These are phyloP conservation scores for Microdon myrmicae DNA, from an alignment of 2,888 invertebrate genomes.

Conservation along the genomic window DNA sequence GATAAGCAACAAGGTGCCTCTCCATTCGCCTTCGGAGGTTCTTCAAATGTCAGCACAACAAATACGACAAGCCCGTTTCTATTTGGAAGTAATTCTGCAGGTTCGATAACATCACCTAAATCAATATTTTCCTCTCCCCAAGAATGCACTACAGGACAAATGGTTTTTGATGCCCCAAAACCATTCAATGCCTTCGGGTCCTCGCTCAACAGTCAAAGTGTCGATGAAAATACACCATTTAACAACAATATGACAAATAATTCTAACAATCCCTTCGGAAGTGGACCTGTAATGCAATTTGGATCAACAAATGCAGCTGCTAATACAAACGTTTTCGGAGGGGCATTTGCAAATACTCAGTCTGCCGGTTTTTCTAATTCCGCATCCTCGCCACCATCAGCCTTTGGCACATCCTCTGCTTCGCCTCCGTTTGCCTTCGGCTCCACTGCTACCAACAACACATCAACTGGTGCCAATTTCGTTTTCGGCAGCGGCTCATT, in stretches of 20 bases:
- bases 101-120: no score
- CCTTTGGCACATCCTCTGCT: slow-evolving; percentile 31
- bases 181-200: no score
- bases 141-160: no score
- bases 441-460: slow-evolving; percentile 6
- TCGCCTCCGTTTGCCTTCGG: slow-evolving; percentile 29
- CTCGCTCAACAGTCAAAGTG: no score
- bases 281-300: no score
- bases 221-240: no score
- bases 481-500: slow-evolving; percentile 42
- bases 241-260: no score
- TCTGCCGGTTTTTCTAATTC: background rate
- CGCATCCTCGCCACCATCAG: slow-evolving; percentile 3
- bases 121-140: no score
- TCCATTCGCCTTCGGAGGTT: slow-evolving; percentile 28
- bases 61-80: no score
- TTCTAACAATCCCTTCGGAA: no score
- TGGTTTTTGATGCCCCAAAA: no score
- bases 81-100: no score
- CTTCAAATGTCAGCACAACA: background rate
- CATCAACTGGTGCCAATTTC: slow-evolving; percentile 23
- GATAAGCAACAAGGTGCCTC: slow-evolving; percentile 20
- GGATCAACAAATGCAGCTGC: background rate
- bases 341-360: background rate
- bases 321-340: slow-evolving; percentile 19